Conservation (phyloP, 1,140 invertebrate species). For the Bemisia tabaci region DNA sequence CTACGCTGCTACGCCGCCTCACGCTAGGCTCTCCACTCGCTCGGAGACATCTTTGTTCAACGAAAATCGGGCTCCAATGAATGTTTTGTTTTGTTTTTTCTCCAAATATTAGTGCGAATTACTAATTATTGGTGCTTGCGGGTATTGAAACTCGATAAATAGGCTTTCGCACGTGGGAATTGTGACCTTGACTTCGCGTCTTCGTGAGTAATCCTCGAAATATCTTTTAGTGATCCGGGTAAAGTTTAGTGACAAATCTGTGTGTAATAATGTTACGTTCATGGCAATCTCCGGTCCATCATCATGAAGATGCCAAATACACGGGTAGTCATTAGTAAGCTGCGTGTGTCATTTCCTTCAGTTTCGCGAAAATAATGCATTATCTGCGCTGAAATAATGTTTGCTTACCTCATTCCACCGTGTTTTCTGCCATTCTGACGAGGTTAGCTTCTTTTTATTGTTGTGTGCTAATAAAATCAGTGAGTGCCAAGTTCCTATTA, state of each 20-base stretch:
- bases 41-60: background rate
- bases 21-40: background rate
- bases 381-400: too few relatives aligned
- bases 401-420: too few relatives aligned
- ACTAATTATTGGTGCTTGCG: background rate
- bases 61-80: background rate
- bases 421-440: too few relatives aligned
- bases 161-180: background rate
- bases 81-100: background rate
- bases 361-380: too few relatives aligned
- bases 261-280: background rate
- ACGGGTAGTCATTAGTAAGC: too few relatives aligned
- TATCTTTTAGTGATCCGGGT: background rate
- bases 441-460: too few relatives aligned
- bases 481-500: too few relatives aligned
- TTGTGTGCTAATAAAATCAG: too few relatives aligned
- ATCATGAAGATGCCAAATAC: too few relatives aligned
- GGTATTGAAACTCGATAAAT: background rate
- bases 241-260: background rate
- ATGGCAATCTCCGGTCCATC: too few relatives aligned
- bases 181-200: background rate
- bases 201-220: background rate
- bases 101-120: background rate
- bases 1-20: background rate
- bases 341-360: too few relatives aligned